These are phyloP conservation scores for Anagyrus pseudococci DNA, from an alignment of 2,888 invertebrate species.

Conservation along the genomic window DNA sequence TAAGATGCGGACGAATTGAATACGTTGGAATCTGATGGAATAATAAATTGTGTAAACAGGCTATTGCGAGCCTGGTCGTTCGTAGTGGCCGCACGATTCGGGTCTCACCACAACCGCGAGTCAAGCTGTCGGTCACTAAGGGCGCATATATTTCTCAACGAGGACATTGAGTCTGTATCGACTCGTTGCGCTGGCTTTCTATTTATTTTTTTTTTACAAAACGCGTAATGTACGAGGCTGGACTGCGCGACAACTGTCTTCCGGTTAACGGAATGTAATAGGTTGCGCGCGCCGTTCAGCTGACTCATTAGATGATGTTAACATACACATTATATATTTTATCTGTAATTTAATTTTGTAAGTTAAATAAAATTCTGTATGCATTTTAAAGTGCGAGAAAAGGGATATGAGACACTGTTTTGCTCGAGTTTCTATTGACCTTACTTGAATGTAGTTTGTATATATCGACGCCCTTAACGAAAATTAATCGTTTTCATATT, in stretches of 20 bases:
- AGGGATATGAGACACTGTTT: no score
- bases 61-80: conserved; percentile 7
- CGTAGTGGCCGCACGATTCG: conserved; percentile 6
- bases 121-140: conserved; percentile 10
- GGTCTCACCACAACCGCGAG: conserved; percentile 32
- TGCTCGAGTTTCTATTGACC: no score
- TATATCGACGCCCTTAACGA: no score
- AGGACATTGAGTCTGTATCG: background rate
- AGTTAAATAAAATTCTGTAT: conserved; percentile 55
- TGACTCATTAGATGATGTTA: conserved; percentile 33
- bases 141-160: no score
- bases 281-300: background rate
- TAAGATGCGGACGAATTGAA: conserved; percentile 15
- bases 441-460: no score
- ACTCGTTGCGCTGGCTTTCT: conserved; percentile 2
- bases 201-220: conserved; percentile 16
- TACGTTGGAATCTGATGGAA: background rate
- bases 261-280: conserved; percentile 8
- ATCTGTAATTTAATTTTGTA: conserved; percentile 57
- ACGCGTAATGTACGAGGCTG: background rate
- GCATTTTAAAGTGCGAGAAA: conserved; percentile 41
- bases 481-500: no score
- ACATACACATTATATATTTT: conserved; percentile 40
- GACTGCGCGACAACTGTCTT: background rate
- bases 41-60: background rate